phyloP scores from a whole-genome alignment of 1,140 invertebrate genomes.

The Pseudomyrmex dendroicus region DNA sequence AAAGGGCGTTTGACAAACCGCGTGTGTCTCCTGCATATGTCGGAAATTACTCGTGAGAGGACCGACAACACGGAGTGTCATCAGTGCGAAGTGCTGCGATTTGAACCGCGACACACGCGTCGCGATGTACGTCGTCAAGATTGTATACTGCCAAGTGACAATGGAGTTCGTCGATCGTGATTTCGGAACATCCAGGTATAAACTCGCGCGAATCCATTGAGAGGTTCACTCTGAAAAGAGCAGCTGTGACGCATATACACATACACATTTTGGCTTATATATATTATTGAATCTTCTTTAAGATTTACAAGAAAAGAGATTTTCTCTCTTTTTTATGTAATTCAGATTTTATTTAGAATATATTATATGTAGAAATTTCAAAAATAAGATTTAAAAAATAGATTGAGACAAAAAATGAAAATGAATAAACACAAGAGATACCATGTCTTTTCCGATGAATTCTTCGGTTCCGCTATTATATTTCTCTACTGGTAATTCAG shows the following conservation, averaged over 20 bases:
- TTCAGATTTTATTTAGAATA: neutral
- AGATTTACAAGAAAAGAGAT: too few relatives aligned
- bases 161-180: conserved; percentile 79
- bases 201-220: neutral
- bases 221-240: conserved; percentile 1
- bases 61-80: conserved; percentile 27
- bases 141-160: conserved; percentile 83
- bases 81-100: conserved; percentile 30
- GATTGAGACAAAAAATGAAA: neutral
- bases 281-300: too few relatives aligned
- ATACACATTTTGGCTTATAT: too few relatives aligned
- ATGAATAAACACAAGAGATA: neutral
- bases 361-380: neutral
- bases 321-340: neutral
- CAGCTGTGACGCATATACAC: too few relatives aligned
- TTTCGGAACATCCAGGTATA: conserved; percentile 28
- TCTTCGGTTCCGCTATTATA: neutral
- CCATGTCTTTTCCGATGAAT: neutral
- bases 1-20: conserved; percentile 59
- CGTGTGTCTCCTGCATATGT: conserved; percentile 47
- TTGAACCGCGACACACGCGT: conserved; percentile 28
- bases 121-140: conserved; percentile 82
- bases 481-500: neutral
- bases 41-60: conserved; percentile 56
- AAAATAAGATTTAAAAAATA: neutral